A percentile compares a stretch with the other conserved stretches of the same genome.
Evolutionary conservation across 2,888 invertebrate genomes (phyloP).

Genomic region (Sarcophaga subvicina): DNA sequence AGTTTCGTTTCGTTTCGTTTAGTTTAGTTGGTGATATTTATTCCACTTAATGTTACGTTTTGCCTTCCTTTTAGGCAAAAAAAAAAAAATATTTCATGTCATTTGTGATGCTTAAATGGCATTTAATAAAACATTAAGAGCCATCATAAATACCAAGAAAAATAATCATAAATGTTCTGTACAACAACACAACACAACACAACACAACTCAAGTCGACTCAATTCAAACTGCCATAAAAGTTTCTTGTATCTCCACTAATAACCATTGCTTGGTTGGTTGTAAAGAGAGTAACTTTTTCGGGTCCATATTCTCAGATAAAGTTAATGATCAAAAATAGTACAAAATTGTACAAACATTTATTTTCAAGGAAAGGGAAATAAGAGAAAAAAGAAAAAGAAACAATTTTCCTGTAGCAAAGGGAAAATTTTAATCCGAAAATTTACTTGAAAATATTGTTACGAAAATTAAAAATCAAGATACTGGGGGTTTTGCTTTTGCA

Average conservation of each 20-base stretch:
- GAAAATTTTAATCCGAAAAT: slow-evolving; percentile 7
- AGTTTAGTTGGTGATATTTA: not conserved
- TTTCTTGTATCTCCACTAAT: not conserved
- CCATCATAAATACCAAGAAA: slow-evolving; percentile 52
- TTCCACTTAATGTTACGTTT: not conserved
- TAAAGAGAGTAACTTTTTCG: not conserved
- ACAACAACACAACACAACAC: not conserved
- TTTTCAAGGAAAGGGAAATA: not conserved
- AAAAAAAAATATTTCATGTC: slow-evolving; percentile 3
- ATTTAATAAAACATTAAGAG: slow-evolving; percentile 63
- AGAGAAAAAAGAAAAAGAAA: not conserved
- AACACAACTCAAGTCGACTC: too few species aligned
- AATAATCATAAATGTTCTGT: slow-evolving; percentile 36
- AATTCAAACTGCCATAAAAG: slow-evolving; percentile 40
- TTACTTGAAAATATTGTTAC: not conserved
- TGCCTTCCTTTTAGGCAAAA: not conserved
- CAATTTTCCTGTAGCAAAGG: too few species aligned
- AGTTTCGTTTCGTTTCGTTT: not conserved
- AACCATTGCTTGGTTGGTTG: not conserved
- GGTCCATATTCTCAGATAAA: not conserved
- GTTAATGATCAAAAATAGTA: slow-evolving; percentile 26
- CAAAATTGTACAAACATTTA: not conserved
- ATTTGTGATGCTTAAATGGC: slow-evolving; percentile 51
- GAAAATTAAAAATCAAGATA: too few species aligned
- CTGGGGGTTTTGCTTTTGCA: too few species aligned